Conservation (phyloP, 2,797 vertebrate genomes). For the Nannoperca australis region DNA sequence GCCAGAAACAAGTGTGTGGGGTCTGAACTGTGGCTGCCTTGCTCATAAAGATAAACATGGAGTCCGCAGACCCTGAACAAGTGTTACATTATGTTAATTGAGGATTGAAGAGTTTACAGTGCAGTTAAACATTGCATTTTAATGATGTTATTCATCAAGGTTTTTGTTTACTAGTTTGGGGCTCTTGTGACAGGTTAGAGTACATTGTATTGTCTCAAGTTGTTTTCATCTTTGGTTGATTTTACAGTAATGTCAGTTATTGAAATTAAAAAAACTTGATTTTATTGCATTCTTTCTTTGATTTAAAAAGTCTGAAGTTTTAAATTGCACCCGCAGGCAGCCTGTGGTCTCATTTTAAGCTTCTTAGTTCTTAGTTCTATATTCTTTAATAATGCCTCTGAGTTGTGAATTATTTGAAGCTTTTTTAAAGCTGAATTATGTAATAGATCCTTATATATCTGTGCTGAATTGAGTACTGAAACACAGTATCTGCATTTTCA, state of each 20-base stretch:
- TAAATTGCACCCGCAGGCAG: not conserved
- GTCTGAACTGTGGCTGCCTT: not conserved
- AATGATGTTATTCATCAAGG: not conserved
- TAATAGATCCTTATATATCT: not conserved
- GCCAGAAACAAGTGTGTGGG: not conserved
- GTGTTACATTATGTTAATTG: not conserved
- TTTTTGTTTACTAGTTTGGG: not conserved
- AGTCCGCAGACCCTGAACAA: not conserved
- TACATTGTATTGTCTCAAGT: not conserved
- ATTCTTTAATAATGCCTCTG: not conserved
- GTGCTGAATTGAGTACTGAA: not conserved
- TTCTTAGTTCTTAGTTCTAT: not conserved
- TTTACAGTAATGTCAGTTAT: not conserved
- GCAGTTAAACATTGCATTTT: not conserved
- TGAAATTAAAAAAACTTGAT: not conserved
- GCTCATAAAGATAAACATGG: not conserved
- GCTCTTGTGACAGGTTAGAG: not conserved
- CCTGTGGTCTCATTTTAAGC: not conserved
- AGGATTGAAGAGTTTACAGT: not conserved
- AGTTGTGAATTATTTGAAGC: not conserved
- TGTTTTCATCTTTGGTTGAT: not conserved
- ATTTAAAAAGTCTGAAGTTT: not conserved
- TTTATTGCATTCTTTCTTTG: not conserved
- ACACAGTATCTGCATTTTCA: not conserved
- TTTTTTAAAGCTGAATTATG: not conserved